Evolutionary conservation across 1,140 invertebrate genomes (phyloP).

Genomic region (Drosophila paulistorum): DNA sequence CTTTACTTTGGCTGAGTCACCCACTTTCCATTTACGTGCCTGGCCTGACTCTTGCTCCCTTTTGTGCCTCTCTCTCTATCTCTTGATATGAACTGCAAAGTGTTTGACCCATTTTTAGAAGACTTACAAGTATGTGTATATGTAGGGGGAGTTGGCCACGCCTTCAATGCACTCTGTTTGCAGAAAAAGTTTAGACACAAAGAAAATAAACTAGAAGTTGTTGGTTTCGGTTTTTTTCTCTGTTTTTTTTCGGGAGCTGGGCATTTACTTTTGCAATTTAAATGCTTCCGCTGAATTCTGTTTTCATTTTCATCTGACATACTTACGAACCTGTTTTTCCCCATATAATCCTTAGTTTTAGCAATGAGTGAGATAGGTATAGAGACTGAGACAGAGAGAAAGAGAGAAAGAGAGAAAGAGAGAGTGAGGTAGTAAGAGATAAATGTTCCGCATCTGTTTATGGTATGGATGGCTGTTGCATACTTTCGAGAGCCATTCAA

Average conservation of each 20-base stretch:
- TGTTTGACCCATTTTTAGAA: conserved; percentile 65
- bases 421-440: neutral
- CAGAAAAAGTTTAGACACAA: conserved; percentile 31
- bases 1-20: conserved; percentile 51
- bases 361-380: neutral
- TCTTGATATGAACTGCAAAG: conserved; percentile 41
- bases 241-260: conserved; percentile 1
- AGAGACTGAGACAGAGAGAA: neutral
- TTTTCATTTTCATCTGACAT: conserved; percentile 34
- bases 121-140: neutral
- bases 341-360: neutral
- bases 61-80: neutral
- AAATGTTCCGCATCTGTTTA: conserved; percentile 10
- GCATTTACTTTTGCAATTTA: conserved; percentile 31
- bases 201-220: conserved; percentile 36
- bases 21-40: conserved; percentile 52
- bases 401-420: no score
- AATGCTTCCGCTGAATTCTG: conserved; percentile 18
- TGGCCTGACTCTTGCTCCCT: conserved; percentile 29
- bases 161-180: conserved; percentile 64
- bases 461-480: conserved; percentile 47
- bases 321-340: conserved; percentile 26
- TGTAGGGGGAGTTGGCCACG: conserved; percentile 14
- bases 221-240: neutral
- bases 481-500: conserved; percentile 77